Conservation (phyloP, 2,888 invertebrate genomes). For the Drosophila mettleri region DNA sequence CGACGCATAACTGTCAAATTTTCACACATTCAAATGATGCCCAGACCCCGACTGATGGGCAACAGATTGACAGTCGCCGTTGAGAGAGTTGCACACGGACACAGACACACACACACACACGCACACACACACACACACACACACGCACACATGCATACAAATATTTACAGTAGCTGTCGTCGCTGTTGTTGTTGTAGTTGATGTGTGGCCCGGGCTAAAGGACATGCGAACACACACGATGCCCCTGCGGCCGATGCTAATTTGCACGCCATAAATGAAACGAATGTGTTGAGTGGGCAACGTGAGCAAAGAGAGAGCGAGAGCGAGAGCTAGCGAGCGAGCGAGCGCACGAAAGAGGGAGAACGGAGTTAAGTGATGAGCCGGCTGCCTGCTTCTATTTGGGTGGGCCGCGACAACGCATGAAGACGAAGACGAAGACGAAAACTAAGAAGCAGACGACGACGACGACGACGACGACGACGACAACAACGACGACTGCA, state of each 20-base stretch:
- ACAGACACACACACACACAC: too few relatives aligned
- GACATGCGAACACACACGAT: slow-evolving; percentile 67
- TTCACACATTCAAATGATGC: slow-evolving; percentile 67
- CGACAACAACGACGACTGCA: slow-evolving; percentile 25
- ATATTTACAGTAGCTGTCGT: slow-evolving; percentile 53
- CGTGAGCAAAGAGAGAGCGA: slow-evolving; percentile 2
- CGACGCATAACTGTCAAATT: slow-evolving; percentile 68
- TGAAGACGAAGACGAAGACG: slow-evolving; percentile 8
- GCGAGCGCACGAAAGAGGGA: slow-evolving; percentile 8
- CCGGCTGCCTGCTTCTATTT: slow-evolving; percentile 44
- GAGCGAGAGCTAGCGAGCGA: not conserved
- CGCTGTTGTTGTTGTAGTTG: not conserved
- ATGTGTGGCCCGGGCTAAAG: slow-evolving; percentile 64
- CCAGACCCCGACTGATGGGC: slow-evolving; percentile 49
- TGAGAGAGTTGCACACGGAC: too few relatives aligned
- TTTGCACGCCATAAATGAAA: slow-evolving; percentile 80
- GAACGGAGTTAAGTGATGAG: slow-evolving; percentile 54
- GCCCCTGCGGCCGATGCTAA: slow-evolving; percentile 73
- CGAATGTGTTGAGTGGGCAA: slow-evolving; percentile 70
- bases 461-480: not conserved
- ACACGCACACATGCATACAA: not conserved
- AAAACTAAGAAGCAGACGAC: slow-evolving; percentile 10
- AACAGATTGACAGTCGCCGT: slow-evolving; percentile 58
- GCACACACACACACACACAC: not conserved
- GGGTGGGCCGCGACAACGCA: slow-evolving; percentile 46